A percentile compares a stretch with the other conserved stretches of the same genome.
phyloP scores from a whole-genome alignment of 2,113 vertebrate species.

The Brachirus orientalis region DNA sequence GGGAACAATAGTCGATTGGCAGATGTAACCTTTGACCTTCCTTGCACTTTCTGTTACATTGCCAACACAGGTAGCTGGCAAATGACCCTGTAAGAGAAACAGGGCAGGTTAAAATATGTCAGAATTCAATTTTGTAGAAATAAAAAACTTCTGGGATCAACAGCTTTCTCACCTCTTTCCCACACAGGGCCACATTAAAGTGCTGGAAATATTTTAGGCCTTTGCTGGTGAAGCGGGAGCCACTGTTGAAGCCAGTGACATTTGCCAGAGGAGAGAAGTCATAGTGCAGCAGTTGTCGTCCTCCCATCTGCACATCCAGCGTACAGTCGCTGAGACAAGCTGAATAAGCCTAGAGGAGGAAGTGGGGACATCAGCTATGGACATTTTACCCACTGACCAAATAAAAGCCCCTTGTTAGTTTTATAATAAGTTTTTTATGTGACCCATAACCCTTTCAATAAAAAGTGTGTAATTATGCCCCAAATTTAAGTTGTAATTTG shows the following conservation, averaged over 20 bases:
- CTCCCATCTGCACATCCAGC: conserved; percentile 61
- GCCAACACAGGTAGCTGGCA: conserved; percentile 83
- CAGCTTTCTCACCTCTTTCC: conserved; percentile 83
- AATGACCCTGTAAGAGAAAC: conserved; percentile 77
- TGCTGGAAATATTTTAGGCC: conserved; percentile 89
- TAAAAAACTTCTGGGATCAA: background rate
- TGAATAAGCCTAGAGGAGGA: conserved; percentile 80
- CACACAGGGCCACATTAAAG: conserved; percentile 90
- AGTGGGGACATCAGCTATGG: conserved; percentile 4
- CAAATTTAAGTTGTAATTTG: too few species aligned
- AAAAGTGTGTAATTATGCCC: too few species aligned
- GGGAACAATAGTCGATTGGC: conserved; percentile 89
- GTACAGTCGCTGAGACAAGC: conserved; percentile 90
- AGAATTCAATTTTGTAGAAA: background rate
- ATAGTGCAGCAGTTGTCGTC: conserved; percentile 76
- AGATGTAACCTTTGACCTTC: conserved; percentile 84
- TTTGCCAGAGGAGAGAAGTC: conserved; percentile 85
- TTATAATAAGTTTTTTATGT: too few species aligned
- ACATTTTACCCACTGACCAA: too few species aligned
- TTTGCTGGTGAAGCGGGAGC: conserved; percentile 90
- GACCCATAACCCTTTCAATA: too few species aligned
- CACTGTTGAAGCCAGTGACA: conserved; percentile 74
- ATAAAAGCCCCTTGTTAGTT: too few species aligned
- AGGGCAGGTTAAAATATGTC: background rate
- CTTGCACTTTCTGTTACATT: conserved; percentile 86